A percentile compares a stretch with the other conserved stretches of the same genome.
Conservation (phyloP, 2,797 vertebrate species). For the Myiothlypis chrysogaster region DNA sequence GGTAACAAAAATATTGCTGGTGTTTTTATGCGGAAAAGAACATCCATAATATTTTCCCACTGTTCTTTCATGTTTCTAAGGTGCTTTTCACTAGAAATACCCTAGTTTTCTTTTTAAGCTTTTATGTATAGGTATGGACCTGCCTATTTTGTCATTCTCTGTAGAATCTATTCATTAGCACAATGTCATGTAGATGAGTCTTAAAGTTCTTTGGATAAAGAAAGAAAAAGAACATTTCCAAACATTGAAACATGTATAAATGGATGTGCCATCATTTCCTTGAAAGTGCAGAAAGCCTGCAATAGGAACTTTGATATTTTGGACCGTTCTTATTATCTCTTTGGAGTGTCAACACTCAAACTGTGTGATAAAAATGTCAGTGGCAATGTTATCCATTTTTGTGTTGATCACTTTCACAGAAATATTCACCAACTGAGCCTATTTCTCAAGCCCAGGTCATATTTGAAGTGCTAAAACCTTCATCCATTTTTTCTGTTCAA, state of each 20-base stretch:
- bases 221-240: slow-evolving; percentile 17
- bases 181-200: not conserved
- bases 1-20: not conserved
- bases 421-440: not conserved
- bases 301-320: slow-evolving; percentile 14
- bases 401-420: slow-evolving; percentile 20
- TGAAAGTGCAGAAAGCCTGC: not conserved
- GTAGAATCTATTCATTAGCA: slow-evolving; percentile 8
- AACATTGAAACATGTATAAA: slow-evolving; percentile 24
- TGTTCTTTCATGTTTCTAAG: not conserved
- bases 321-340: slow-evolving; percentile 9
- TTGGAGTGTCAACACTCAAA: slow-evolving; percentile 22
- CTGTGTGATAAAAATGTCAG: slow-evolving; percentile 21
- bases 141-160: not conserved
- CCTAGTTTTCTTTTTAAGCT: not conserved
- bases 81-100: slow-evolving; percentile 11
- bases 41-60: not conserved
- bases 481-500: not conserved
- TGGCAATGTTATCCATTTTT: slow-evolving; percentile 14
- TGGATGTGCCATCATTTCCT: not conserved
- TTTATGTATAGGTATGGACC: not conserved
- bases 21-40: not conserved
- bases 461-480: slow-evolving; percentile 3
- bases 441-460: not conserved
- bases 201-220: not conserved